A percentile compares a stretch with the other conserved stretches of the same genome.
These are phyloP conservation scores for Linyphia triangularis DNA, from an alignment of 2,888 invertebrate genomes.

Conservation along the genomic window DNA sequence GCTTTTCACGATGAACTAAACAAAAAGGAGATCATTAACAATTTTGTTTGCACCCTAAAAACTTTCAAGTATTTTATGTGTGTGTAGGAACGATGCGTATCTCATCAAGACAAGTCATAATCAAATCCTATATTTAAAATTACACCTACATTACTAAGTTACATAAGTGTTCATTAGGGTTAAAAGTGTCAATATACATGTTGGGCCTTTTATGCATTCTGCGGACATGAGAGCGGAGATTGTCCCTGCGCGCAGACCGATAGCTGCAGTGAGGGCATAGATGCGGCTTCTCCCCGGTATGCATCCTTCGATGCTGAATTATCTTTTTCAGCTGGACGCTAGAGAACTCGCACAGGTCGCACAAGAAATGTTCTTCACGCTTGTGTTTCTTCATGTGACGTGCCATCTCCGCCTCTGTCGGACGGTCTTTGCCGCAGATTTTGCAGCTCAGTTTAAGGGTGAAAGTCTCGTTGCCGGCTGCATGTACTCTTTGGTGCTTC, in stretches of 20 bases:
- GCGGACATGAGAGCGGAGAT: slow-evolving; percentile 83
- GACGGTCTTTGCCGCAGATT: slow-evolving; percentile 82
- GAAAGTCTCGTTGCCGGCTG: slow-evolving; percentile 77
- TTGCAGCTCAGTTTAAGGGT: slow-evolving; percentile 80
- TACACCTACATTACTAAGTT: slow-evolving; percentile 46
- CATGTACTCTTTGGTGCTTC: slow-evolving; percentile 82
- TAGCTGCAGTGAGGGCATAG: slow-evolving; percentile 83
- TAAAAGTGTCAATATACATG: slow-evolving; percentile 83
- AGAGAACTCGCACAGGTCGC: slow-evolving; percentile 83
- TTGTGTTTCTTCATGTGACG: slow-evolving; percentile 82
- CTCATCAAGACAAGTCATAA: background rate
- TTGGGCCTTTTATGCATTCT: slow-evolving; percentile 83
- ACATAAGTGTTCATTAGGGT: slow-evolving; percentile 80
- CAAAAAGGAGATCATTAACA: no score
- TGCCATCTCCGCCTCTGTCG: slow-evolving; percentile 82
- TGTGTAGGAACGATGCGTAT: no score
- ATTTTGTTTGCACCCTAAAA: no score
- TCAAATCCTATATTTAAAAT: slow-evolving; percentile 12
- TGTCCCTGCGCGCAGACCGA: slow-evolving; percentile 83
- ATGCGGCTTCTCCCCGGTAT: slow-evolving; percentile 83
- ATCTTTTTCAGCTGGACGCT: slow-evolving; percentile 83
- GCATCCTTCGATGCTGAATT: slow-evolving; percentile 83
- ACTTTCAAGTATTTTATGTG: no score
- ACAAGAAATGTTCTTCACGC: slow-evolving; percentile 82
- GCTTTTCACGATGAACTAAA: no score